Evolutionary conservation across 1,140 invertebrate species (phyloP), one percentile per base, ranked within the genome.

Genomic region (Armadillidium nasatum): DNA sequence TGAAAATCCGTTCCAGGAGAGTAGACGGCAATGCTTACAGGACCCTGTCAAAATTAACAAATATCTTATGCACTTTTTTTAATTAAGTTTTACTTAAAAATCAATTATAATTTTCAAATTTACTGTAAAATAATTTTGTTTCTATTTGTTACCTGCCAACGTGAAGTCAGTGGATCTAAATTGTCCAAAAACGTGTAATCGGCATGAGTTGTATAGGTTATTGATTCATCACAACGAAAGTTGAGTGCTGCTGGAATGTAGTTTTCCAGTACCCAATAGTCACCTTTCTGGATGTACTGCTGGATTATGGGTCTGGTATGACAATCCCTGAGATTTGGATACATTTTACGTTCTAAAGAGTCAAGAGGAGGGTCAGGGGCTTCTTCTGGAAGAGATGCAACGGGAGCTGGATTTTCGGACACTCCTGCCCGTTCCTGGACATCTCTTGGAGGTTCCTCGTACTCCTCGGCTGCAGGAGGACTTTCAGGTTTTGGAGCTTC

Each of bases 151-250:
- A 80, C 79, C 76, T 78, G 80, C 80, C 80, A 81, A 19, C 80
- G 71, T 19, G 72, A 74, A n/a, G 79, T 85, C 80, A 96, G 85
- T 46, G 93, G 92, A 83, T 91, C 89, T 71, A 95, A 86, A 85
- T 97, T 96, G 83, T 95, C 93, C 81, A 96, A 87, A 85, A 95
- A 95, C 72, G 94, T 94, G 83, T 90, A 94, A 82, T 94, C 93
- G 2, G 92, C 93, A 84, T 96, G 94, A 10, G 94, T 96, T 0
- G 94, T 95, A 82, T 95, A 95, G 0, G 95, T 97, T 50, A 97
- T 88, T 76, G 89, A 91, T 84, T 94, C 93, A 84, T 93, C 91
- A 83, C 93, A 95, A 33, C 82, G 78, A 81, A 86, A 86, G 54
- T 80, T 76, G 33, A 83, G 76, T 4, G 79, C 76, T 77, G 87